Evolutionary conservation across 37 sponge, comb jelly and placozoan genomes (phyloP).

Genomic region (Theonella swinhoei): DNA sequence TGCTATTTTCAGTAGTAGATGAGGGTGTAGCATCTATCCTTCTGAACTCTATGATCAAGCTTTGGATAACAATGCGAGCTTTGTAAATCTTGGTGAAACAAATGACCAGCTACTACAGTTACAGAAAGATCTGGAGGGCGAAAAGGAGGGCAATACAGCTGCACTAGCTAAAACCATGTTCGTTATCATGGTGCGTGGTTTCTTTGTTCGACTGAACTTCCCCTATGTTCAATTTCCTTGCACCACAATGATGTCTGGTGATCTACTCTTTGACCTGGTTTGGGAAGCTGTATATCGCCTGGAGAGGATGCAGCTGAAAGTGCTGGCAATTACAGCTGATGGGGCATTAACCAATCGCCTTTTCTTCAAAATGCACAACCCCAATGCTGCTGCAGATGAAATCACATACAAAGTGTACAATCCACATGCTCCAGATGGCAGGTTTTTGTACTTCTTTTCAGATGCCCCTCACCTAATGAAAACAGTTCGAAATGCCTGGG

Average conservation of each 20-base stretch:
- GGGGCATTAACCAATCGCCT: conserved; percentile 38
- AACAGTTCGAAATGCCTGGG: conserved; percentile 41
- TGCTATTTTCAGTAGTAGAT: too few relatives aligned
- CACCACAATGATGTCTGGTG: conserved; percentile 11
- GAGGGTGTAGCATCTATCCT: too few relatives aligned
- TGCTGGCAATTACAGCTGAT: conserved; percentile 25
- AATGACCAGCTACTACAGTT: conserved; percentile 3
- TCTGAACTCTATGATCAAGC: too few relatives aligned
- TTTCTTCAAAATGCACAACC: conserved; percentile 17
- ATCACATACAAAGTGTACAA: conserved; percentile 24
- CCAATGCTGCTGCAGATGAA: background rate
- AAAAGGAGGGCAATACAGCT: background rate
- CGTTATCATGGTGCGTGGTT: conserved; percentile 30
- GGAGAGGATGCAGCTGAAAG: background rate
- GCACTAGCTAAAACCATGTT: conserved; percentile 17
- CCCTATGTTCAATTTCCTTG: conserved; percentile 43
- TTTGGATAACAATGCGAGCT: too few relatives aligned
- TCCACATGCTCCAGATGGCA: conserved; percentile 31
- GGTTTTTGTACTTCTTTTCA: conserved; percentile 47
- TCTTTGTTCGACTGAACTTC: conserved; percentile 13
- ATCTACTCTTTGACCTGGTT: conserved; percentile 28
- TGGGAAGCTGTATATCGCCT: conserved; percentile 30
- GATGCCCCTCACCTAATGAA: conserved; percentile 60
- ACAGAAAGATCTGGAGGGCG: background rate
- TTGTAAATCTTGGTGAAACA: conserved; percentile 38